Evolutionary conservation across 1,140 invertebrate species (phyloP).

Genomic region (Nautilus pompilius): DNA sequence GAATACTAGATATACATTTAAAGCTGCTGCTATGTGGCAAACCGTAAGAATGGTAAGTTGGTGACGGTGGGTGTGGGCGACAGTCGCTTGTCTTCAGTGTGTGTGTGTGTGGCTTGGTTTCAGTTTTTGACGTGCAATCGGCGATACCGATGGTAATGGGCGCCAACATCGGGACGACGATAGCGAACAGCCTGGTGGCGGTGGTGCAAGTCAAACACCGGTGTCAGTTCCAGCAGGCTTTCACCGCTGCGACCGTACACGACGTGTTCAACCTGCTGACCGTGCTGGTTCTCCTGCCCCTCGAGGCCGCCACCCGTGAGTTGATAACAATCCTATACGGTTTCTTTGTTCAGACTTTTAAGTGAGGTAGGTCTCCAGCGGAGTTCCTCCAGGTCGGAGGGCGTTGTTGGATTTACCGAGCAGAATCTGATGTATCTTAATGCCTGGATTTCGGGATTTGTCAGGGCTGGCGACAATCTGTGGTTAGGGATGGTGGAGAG

Average conservation of each 20-base stretch:
- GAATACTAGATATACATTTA: too few species aligned
- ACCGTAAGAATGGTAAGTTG: neutral
- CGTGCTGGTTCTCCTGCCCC: constrained; percentile 54
- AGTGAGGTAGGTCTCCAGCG: too few species aligned
- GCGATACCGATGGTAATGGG: constrained; percentile 63
- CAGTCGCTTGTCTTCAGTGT: too few species aligned
- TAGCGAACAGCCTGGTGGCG: constrained; percentile 62
- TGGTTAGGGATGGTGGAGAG: too few species aligned
- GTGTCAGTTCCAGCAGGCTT: constrained; percentile 56
- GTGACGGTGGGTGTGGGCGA: neutral
- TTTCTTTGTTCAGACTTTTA: too few species aligned
- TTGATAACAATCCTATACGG: too few species aligned
- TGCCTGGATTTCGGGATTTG: too few species aligned
- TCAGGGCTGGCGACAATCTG: too few species aligned
- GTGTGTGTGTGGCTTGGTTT: neutral
- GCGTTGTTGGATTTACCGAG: neutral
- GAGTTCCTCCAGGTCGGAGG: too few species aligned
- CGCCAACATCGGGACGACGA: constrained; percentile 61
- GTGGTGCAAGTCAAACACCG: constrained; percentile 38
- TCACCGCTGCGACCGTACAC: constrained; percentile 59
- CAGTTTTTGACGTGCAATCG: constrained; percentile 48
- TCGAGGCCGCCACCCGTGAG: constrained; percentile 47
- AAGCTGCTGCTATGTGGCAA: too few species aligned
- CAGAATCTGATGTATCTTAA: too few species aligned
- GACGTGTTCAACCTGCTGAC: constrained; percentile 60